phyloP scores from a whole-genome alignment of 2,797 vertebrate genomes.

The Merluccius polli region DNA sequence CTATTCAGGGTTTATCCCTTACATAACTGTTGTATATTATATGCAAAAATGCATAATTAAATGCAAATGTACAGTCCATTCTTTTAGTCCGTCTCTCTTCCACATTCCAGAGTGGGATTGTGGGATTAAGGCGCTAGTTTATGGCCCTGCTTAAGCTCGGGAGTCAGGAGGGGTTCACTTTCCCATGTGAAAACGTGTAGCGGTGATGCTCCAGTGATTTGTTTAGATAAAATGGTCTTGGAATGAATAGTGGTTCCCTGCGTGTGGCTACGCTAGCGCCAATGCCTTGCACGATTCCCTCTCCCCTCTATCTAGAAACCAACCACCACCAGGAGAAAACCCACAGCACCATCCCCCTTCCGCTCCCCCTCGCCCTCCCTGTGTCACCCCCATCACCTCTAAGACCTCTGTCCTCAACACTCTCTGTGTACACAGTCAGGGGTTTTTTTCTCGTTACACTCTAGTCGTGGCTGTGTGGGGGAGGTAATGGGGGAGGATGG shows the following conservation, averaged over 20 bases:
- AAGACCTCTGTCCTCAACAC: conserved; percentile 56
- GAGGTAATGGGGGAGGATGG: conserved; percentile 57
- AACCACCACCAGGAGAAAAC: background rate
- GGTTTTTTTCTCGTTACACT: conserved; percentile 34
- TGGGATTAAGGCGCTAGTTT: background rate
- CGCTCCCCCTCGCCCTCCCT: conserved; percentile 26
- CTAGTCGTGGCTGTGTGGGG: conserved; percentile 54
- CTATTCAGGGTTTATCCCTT: background rate
- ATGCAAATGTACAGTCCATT: background rate
- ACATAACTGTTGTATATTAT: background rate
- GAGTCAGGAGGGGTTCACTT: background rate
- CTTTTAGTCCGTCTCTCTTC: background rate
- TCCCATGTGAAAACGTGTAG: background rate
- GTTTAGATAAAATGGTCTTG: background rate
- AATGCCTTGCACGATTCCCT: conserved; percentile 38
- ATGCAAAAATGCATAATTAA: background rate
- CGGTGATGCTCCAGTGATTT: background rate
- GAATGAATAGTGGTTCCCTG: background rate
- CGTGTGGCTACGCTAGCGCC: background rate
- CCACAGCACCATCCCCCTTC: background rate
- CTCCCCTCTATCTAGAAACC: conserved; percentile 58
- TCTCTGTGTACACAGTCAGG: conserved; percentile 44
- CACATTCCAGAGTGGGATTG: background rate
- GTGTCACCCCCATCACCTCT: conserved; percentile 37
- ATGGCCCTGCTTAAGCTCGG: background rate